Percentiles rank a stretch among this genome's conserved stretches.
Conservation (phyloP, 2,888 invertebrate species). For the Nymphalis c-album region DNA sequence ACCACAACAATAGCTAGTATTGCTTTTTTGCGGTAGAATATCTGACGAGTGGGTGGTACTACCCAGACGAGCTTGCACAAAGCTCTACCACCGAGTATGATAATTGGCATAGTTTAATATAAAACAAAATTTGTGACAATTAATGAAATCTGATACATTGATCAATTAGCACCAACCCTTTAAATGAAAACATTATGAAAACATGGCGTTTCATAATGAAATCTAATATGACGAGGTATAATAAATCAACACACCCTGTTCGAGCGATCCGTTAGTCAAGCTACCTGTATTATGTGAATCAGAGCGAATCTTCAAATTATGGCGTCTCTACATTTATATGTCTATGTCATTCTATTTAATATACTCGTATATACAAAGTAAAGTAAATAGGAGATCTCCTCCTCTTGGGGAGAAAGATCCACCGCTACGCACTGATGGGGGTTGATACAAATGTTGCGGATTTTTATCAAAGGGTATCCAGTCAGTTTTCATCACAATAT, state of each 20-base stretch:
- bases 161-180: conserved; percentile 7
- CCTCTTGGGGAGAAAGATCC: too few species aligned
- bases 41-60: too few species aligned
- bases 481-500: too few species aligned
- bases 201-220: conserved; percentile 1
- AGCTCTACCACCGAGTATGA: too few species aligned
- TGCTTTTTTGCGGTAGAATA: too few species aligned
- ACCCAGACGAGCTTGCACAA: too few species aligned
- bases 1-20: too few species aligned
- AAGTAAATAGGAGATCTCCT: not conserved
- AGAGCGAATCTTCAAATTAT: conserved; percentile 7
- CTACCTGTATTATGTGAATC: not conserved
- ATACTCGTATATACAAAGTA: not conserved
- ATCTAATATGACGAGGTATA: not conserved
- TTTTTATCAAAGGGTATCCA: too few species aligned
- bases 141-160: not conserved
- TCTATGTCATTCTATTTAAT: not conserved
- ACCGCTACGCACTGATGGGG: too few species aligned
- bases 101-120: not conserved
- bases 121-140: not conserved
- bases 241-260: not conserved
- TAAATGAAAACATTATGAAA: conserved; percentile 4
- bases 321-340: not conserved
- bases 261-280: not conserved
- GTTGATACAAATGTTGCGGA: too few species aligned